Base-by-base conservation (phyloP, 1,140 invertebrate species). In the Cyrtorhinus lividipennis region DNA sequence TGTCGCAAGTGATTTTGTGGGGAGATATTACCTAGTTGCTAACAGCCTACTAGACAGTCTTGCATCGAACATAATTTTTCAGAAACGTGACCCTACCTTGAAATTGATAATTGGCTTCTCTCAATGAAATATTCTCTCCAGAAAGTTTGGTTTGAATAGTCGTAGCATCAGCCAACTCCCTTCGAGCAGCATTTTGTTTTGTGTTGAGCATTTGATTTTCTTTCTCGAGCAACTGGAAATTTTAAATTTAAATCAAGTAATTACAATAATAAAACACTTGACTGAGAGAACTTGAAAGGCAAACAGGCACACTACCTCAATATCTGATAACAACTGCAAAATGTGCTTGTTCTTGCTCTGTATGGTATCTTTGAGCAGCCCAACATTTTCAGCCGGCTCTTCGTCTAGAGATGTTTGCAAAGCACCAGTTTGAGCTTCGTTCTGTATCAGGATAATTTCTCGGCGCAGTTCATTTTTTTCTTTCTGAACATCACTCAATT, bases 311-410 rank as follows among this genome's bases (percentile, higher is more conserved):
- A n/a, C 24, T 1, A 84, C 82, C 71, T 85, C 82, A 48, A 85
- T 75, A 69, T 86, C 83, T 56, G 70, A 70, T 25, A 86, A 72
- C 2, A 86, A 71, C 68, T 81, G 80, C 62, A 79, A 79, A 22
- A 86, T 83, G 68, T 86, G 83, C 66, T 77, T 78, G 72, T 84
- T 85, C 71, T 83, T 85, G 61, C 76, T 75, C 38, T 77, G 73
- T 5, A 83, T 66, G 57, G 76, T 71, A 63, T 80, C 77, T 64
- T 78, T 74, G 20, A 82, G 69, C 64, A 80, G 75, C 48, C 73
- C 74, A 65, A 77, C 73, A n/a, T 71, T 73, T 56, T 72, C 74
- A 20, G 67, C 27, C 26, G 24, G 64, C n/a, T 66, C 65, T 15
- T 67, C 63, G 23, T 66, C 66, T 2, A 61, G 61, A 45, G 62